Base-by-base conservation (phyloP, 1,140 invertebrate genomes). In the Aphis gossypii region DNA sequence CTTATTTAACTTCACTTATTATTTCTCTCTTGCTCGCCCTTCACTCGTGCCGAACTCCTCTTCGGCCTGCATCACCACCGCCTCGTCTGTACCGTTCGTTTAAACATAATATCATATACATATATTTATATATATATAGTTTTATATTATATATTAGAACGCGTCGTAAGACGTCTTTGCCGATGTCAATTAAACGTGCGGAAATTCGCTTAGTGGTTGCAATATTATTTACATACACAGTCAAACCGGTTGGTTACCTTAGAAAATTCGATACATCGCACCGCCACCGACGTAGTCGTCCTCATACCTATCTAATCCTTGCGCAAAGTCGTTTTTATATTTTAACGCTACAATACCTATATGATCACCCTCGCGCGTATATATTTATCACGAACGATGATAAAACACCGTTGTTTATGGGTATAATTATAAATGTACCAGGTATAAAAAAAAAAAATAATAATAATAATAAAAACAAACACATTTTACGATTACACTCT, bases 211-310 rank as follows among this genome's bases (percentile, higher is more conserved):
- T 54, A 44, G 44, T 82, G 41, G 18, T 68, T 14, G 54, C 60
- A 76, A 76, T 76, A 76, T 76, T 76, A 76, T 76, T 76, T 76
- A 30, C 41, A 44, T 11, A 14, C 5, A 90, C 89, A 21, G 38
- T n/a, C 21, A 92, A 92, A 92, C 90, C 90, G 90, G 60, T 82
- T 44, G 30, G 90, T 41, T 46, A 68, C 44, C 60, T 82, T 76
- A 82, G 60, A 92, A 92, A 92, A 82, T 92, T 82, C 90, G 44
- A 92, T 92, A 92, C 18, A 82, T 82, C 90, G 68, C 44, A 46
- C 30, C 14, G 90, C 44, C 44, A 35, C 44, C n/a, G 46, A 20
- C 86, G 46, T 51, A 21, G 46, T 87, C 84, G 8, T 46, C 44
- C 44, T 87, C 84, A 87, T 87, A 84, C 44, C 83, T 84, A 84